These are phyloP conservation scores for Yponomeuta malinellus DNA, from an alignment of 2,888 invertebrate species.

Conservation along the genomic window DNA sequence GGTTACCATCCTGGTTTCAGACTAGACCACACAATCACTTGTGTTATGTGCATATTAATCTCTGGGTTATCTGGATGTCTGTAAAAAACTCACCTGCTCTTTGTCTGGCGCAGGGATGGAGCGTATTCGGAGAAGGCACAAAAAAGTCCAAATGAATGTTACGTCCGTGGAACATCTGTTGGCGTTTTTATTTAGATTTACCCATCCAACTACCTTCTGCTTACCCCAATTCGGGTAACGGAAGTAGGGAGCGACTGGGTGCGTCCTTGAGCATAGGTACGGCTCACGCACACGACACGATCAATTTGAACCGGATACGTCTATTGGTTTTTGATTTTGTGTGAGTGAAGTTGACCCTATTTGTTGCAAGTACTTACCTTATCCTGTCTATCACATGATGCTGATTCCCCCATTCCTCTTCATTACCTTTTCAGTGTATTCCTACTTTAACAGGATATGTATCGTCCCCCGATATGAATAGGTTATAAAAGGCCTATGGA, in stretches of 20 bases:
- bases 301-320: slow-evolving; percentile 54
- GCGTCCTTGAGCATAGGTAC: slow-evolving; percentile 49
- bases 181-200: not conserved
- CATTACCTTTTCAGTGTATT: too few species aligned
- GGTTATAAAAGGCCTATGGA: too few species aligned
- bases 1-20: too few species aligned
- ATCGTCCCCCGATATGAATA: too few species aligned
- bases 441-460: too few species aligned
- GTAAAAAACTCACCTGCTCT: not conserved
- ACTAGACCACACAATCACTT: too few species aligned
- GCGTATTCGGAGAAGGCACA: not conserved
- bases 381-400: too few species aligned
- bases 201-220: slow-evolving; percentile 15
- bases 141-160: not conserved
- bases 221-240: slow-evolving; percentile 59
- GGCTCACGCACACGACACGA: slow-evolving; percentile 24
- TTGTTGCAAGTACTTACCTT: not conserved
- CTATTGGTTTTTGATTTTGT: slow-evolving; percentile 36
- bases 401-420: too few species aligned
- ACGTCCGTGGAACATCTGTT: not conserved
- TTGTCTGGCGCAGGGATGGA: not conserved
- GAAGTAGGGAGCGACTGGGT: slow-evolving; percentile 66
- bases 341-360: slow-evolving; percentile 15
- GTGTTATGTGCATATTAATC: too few species aligned
- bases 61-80: too few species aligned